These are phyloP conservation scores for Euleptes europaea DNA, from an alignment of 2,113 vertebrate genomes.

Conservation along the genomic window DNA sequence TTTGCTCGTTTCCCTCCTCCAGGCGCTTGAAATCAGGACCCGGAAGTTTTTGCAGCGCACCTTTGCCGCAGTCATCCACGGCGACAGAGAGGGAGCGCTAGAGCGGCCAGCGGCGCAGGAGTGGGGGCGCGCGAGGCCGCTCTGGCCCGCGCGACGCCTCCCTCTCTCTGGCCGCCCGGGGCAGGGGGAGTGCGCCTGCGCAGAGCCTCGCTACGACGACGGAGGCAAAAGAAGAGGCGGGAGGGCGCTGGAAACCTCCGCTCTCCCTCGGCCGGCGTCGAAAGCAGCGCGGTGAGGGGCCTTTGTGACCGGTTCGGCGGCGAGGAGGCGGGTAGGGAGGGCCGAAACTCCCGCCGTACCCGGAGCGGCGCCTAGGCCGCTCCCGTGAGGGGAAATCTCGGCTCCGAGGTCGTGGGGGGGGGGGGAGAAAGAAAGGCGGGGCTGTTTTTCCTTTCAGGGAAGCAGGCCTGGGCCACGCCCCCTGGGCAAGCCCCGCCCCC, in stretches of 20 bases:
- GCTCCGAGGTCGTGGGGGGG: too few relatives aligned
- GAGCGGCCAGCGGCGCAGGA: not conserved
- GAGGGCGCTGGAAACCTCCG: not conserved
- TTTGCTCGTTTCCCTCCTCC: not conserved
- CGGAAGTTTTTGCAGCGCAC: not conserved
- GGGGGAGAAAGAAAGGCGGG: too few relatives aligned
- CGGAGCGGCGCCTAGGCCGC: too few relatives aligned
- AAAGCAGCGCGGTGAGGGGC: too few relatives aligned
- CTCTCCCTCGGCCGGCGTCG: not conserved
- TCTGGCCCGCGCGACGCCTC: not conserved
- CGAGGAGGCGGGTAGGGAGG: too few relatives aligned
- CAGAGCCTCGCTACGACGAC: not conserved
- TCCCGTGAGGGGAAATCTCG: too few relatives aligned
- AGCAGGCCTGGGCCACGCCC: too few relatives aligned
- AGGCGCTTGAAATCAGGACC: not conserved
- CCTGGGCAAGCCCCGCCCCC: too few relatives aligned
- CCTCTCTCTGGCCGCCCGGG: not conserved
- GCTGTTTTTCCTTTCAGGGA: too few relatives aligned
- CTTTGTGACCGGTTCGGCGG: too few relatives aligned
- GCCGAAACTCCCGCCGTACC: too few relatives aligned
- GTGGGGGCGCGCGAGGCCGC: not conserved
- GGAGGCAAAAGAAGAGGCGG: not conserved
- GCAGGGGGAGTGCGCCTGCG: not conserved
- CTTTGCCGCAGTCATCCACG: not conserved
- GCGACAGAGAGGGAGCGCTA: not conserved